Base-by-base conservation (phyloP, 2,113 vertebrate species). In the Condylura cristata region DNA sequence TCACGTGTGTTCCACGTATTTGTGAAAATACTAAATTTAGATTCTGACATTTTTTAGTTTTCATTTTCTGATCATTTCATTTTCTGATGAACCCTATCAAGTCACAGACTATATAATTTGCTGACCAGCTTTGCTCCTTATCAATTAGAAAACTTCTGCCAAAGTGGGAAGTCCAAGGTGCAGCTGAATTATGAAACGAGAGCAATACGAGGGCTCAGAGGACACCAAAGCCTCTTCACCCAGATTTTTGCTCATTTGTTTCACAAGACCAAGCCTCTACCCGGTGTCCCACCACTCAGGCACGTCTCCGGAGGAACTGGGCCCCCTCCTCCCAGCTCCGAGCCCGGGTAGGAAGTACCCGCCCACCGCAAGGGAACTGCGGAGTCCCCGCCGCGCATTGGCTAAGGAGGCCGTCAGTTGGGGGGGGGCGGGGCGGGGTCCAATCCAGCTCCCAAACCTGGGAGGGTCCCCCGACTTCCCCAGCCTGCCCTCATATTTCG, bases 301-400 rank as follows among this genome's bases (percentile, higher is more conserved):
- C 56, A 16, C 58, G 1, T 6, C 8, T 2, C 17, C 3, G 16
- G 10, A 24, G 34, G 8, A 86, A 76, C 82, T 24, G 18, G 2
- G 10, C 28, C 4, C 26, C 6, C 34, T 3, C 9, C 12, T 6
- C 14, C 4, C 0, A 9, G 63, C 2, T n/a, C 46, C 0, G 1
- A 11, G 26, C 63, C 16, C 0, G 37, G 1, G 41, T 56, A 95
- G 97, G 96, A 97, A 97, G 96, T 96, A 71, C 89, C 78, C 91
- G 75, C 93, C 96, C 81, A 65, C 28, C 37, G 10, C 6, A 11
- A 37, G 81, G 20, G 41, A 65, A 53, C 58, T 12, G 1, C 4
- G 4, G 39, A 9, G 51, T 80, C 61, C 91, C 86, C 26, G 17
- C 71, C 8, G 41, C 56, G 3, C 74, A 96, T 83, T 96, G 96